A percentile compares a stretch with the other conserved stretches of the same genome.
Conservation (phyloP, 1,140 invertebrate genomes). For the Hylaeus anthracinus region DNA sequence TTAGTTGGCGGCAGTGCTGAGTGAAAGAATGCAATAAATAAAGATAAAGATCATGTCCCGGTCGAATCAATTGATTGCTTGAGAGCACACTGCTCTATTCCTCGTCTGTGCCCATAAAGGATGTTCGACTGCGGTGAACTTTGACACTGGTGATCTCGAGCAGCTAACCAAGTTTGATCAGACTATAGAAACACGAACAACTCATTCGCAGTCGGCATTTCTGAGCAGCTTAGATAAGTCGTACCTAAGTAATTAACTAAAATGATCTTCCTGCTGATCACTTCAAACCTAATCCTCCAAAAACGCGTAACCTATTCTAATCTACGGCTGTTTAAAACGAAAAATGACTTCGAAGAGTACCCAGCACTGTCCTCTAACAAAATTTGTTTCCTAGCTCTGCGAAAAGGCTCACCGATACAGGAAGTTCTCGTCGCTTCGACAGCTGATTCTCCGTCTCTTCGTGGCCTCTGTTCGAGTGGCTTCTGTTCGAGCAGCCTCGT, state of each 20-base stretch:
- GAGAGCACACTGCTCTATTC: background rate
- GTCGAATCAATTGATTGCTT: background rate
- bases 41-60: background rate
- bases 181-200: background rate
- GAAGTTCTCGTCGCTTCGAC: background rate
- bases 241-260: background rate
- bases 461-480: conserved; percentile 8
- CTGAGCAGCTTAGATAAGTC: background rate
- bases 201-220: background rate
- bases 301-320: background rate
- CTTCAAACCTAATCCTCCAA: background rate
- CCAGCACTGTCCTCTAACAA: background rate
- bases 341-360: background rate
- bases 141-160: background rate
- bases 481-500: background rate
- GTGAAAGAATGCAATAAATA: background rate
- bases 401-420: background rate
- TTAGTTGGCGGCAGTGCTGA: background rate
- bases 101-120: background rate
- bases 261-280: background rate
- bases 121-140: too few relatives aligned
- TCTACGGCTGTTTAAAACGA: background rate
- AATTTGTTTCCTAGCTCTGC: background rate
- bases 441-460: conserved; percentile 2
- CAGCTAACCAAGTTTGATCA: background rate